phyloP scores from a whole-genome alignment of 2,797 vertebrate species.

The Decapterus maruadsi region DNA sequence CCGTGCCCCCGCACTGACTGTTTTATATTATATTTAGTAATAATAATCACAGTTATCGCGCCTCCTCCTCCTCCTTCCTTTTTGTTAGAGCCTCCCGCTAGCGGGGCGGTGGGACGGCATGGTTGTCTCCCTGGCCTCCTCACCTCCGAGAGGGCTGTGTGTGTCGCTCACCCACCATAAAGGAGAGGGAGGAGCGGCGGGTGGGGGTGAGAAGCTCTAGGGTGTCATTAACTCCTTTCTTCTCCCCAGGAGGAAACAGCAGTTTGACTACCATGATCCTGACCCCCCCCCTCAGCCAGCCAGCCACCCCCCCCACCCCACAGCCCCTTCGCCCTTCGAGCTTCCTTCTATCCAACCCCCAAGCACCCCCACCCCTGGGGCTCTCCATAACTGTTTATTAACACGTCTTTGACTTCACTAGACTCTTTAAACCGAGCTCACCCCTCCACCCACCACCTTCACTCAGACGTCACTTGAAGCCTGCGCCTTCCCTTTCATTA shows the following conservation, averaged over 20 bases:
- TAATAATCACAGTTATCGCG: slow-evolving; percentile 87
- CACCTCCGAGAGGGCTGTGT: slow-evolving; percentile 74
- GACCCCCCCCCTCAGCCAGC: slow-evolving; percentile 52
- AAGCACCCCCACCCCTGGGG: slow-evolving; percentile 48
- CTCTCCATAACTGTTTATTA: slow-evolving; percentile 84
- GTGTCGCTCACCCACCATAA: slow-evolving; percentile 83
- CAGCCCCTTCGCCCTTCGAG: slow-evolving; percentile 53
- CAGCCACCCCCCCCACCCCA: not conserved
- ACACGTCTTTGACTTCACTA: slow-evolving; percentile 81
- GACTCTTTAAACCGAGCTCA: slow-evolving; percentile 72
- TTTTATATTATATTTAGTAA: slow-evolving; percentile 88
- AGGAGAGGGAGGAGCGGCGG: slow-evolving; percentile 81
- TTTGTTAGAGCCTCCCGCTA: slow-evolving; percentile 75
- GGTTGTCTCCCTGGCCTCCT: slow-evolving; percentile 79
- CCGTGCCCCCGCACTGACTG: slow-evolving; percentile 70
- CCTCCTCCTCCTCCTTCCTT: slow-evolving; percentile 78
- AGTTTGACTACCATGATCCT: slow-evolving; percentile 81
- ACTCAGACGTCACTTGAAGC: slow-evolving; percentile 68
- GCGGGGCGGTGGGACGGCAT: slow-evolving; percentile 74
- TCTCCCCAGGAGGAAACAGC: slow-evolving; percentile 82
- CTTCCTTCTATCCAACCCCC: slow-evolving; percentile 63
- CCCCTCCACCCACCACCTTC: slow-evolving; percentile 75
- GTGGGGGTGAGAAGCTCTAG: slow-evolving; percentile 80
- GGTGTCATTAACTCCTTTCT: slow-evolving; percentile 87
- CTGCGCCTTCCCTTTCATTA: slow-evolving; percentile 69